Base-by-base conservation (phyloP, 2,888 invertebrate species). In the Dynastes tityus region DNA sequence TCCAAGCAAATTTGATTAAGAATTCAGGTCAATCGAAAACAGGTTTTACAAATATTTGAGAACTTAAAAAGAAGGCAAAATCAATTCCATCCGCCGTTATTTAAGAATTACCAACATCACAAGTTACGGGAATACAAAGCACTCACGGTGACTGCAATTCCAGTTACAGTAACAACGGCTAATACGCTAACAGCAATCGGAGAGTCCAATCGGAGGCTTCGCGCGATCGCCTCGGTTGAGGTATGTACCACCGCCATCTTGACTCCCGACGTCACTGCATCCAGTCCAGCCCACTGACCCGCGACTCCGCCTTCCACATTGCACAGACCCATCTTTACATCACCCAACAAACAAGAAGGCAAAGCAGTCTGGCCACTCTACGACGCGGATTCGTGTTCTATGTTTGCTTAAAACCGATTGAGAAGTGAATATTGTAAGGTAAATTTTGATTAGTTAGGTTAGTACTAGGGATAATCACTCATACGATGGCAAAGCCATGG, bases 201-300 rank as follows among this genome's bases (percentile, higher is more conserved):
- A 61, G 45, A 55, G 61, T 74, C 73, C 73, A 74, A 74, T 74
- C 73, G 61, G 73, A 61, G 40, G 11, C 68, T 51, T 22, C 61
- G 8, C 13, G 37, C 58, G 61, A 13, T 74, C 80, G 78, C 82
- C 81, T 82, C 82, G 82, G 83, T 81, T 81, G 49, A 49, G 68
- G 83, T 84, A 83, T 83, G 83, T 84, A 83, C 79, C 81, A 84
- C 87, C 90, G 90, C 90, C 90, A 90, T 90, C 90, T 90, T 90
- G 89, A 88, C 87, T 87, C 85, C 87, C 89, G 88, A 89, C 90
- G 89, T 90, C 90, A 90, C 89, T 89, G 88, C 87, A 87, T 87
- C 87, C 88, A 89, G 89, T 88, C 90, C 90, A 88, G 89, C 90
- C 90, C 89, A 89, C 89, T 88, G 89, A 84, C 84, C 84, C 87